Conservation (phyloP, 2,113 vertebrate genomes). For the Rallus limicola region DNA sequence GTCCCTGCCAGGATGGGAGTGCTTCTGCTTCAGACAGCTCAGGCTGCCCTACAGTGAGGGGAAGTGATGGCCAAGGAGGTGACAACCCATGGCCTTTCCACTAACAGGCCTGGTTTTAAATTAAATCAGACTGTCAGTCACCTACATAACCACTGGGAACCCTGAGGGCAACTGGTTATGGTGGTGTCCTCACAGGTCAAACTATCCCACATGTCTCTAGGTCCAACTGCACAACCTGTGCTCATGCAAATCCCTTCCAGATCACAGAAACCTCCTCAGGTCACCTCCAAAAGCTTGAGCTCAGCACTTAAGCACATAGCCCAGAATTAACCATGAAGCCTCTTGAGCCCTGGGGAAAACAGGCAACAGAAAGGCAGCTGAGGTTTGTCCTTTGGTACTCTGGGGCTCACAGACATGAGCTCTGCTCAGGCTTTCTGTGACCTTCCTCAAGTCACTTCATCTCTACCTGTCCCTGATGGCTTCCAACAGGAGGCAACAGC, state of each 20-base stretch:
- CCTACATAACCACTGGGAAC: not conserved
- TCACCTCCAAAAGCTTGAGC: not conserved
- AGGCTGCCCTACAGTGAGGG: not conserved
- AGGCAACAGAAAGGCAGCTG: not conserved
- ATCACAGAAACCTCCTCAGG: not conserved
- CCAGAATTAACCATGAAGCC: not conserved
- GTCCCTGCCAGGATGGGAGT: not conserved
- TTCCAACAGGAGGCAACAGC: not conserved
- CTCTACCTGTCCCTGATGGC: not conserved
- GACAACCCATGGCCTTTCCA: not conserved
- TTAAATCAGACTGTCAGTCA: not conserved
- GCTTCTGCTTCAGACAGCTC: not conserved
- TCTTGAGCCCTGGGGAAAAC: rapidly evolving
- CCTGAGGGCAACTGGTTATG: rapidly evolving
- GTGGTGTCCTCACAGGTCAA: not conserved
- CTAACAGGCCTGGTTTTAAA: not conserved
- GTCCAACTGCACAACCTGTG: not conserved
- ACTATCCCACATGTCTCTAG: rapidly evolving
- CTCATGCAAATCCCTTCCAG: not conserved
- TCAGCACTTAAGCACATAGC: not conserved
- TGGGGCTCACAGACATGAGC: not conserved
- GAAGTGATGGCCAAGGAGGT: not conserved
- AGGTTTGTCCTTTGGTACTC: not conserved
- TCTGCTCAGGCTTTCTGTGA: not conserved
- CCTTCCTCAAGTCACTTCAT: not conserved